Base-by-base conservation (phyloP, 2,797 vertebrate genomes). In the Chloroceryle amazona region DNA sequence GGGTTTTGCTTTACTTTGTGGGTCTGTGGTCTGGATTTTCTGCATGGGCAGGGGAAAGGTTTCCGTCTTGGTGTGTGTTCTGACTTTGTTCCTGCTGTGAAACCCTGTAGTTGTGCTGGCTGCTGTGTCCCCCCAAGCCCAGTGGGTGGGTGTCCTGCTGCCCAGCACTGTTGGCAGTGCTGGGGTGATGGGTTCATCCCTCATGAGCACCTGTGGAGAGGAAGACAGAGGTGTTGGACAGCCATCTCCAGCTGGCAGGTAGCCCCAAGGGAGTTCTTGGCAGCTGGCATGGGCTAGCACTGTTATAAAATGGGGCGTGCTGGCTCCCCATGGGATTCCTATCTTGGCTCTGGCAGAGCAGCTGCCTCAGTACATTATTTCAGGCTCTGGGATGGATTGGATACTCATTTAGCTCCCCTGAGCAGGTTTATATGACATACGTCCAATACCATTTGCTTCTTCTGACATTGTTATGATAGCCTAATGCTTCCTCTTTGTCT, bases 21-120 rank as follows among this genome's bases (percentile, higher is more conserved):
- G 3, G 16, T 80, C 35, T 61, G 47, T 9, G 68, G 12, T 70
- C 46, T 46, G 12, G 0, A n/a, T 31, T 13, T 20, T 11, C 35
- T 47, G 8, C 8, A 15, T 1, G 16, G 35, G 49, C 37, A 35
- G 37, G 44, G 41, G 15, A 26, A 22, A 22, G 15, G 11, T 63
- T 76, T 49, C 47, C 57, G 13, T 37, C 2, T 52, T 3, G 2
- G 31, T 44, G 4, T 0, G 0, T 10, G 49, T n/a, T 60, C 21
- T 81, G 67, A 3, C 65, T 62, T 37, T 46, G 55, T 58, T 85
- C 31, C 61, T 57, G 55, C 89, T 37, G 44, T 12, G 23, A 35
- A 11, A 35, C 81, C 41, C 74, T 6, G 5, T 35, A 2, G 20
- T 23, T 41, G 15, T 10, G 29, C 58, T 0, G 0, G 33, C 76